Conservation (phyloP, 1,140 invertebrate species). For the Meloidogyne chitwoodi region DNA sequence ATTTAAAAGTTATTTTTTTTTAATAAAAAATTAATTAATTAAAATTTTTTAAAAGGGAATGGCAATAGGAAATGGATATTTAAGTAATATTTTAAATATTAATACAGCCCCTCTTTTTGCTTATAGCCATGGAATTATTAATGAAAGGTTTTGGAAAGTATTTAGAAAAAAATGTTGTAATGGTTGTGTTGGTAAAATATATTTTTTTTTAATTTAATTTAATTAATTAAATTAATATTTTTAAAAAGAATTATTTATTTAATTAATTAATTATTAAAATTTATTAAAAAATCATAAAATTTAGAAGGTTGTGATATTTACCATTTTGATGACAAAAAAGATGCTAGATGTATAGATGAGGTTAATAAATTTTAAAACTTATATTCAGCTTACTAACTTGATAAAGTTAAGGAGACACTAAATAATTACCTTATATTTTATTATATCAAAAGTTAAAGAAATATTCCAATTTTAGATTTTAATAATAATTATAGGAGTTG, state of each 20-base stretch:
- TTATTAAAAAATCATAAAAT: background rate
- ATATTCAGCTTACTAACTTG: too few relatives aligned
- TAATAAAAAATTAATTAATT: background rate
- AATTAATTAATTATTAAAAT: background rate
- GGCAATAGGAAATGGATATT: slow-evolving; percentile 17
- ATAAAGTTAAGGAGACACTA: too few relatives aligned
- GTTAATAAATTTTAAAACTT: background rate
- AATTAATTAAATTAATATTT: background rate
- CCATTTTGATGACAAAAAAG: slow-evolving; percentile 14
- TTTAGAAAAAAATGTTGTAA: slow-evolving; percentile 44
- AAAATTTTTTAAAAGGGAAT: slow-evolving; percentile 7
- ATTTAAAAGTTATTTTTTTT: background rate
- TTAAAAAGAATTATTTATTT: background rate
- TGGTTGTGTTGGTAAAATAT: background rate
- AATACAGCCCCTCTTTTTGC: slow-evolving; percentile 40
- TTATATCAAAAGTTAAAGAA: too few relatives aligned
- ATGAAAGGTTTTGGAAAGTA: slow-evolving; percentile 46
- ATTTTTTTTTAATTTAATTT: background rate
- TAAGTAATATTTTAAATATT: slow-evolving; percentile 34
- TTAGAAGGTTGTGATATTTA: slow-evolving; percentile 51
- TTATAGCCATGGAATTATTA: slow-evolving; percentile 49
- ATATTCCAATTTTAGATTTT: too few relatives aligned
- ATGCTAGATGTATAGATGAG: background rate
- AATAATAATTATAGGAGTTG: too few relatives aligned
- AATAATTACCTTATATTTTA: too few relatives aligned